Base-by-base conservation (phyloP, 2,797 vertebrate genomes). In the Masticophis lateralis region DNA sequence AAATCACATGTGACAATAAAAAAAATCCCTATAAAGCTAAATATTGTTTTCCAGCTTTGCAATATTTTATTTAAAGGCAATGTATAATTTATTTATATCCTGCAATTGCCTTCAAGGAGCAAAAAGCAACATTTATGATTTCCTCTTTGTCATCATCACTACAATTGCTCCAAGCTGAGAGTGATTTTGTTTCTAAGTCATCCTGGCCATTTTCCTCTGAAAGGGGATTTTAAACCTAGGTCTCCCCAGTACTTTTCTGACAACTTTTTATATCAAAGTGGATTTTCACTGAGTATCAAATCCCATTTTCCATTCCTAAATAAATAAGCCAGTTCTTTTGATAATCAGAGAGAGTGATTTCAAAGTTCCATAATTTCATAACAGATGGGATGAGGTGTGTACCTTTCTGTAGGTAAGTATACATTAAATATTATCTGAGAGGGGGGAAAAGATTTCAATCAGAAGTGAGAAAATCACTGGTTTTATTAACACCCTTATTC, bases 381-480 rank as follows among this genome's bases (percentile, higher is more conserved):
- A 27, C 20, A 4, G 27, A 88, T 11, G 59, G 16, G 32, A 18
- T n/a, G 43, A 61, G 4, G 16, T 53, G 60, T 66, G 55, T 56
- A 16, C 2, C 9, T 83, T 83, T 83, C 79, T 83, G 37, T 25
- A 43, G 3, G 47, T 10, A 53, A 32, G 47, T 11, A 57, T 91
- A 55, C 27, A 59, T 59, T 25, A 47, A 28, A 83, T 27, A 47
- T 47, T 83, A 83, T 47, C 43, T 83, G 43, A 32, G 28, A 13
- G 22, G 37, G 37, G 37, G 20, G 91, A 63, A 91, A 11, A 79
- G 16, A n/a, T 18, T 74, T 4, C 37, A 60, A 56, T 0, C n/a
- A 37, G 79, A 94, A 94, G 25, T 83, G 86, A 90, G 56, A 89
- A 94, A 92, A 7, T 6, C 56, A 27, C 8, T 87, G 79, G 53